Percentiles rank a stretch among this genome's conserved stretches.
These are phyloP conservation scores for Pseudomugil tenellus DNA, from an alignment of 2,797 vertebrate species.

Conservation along the genomic window DNA sequence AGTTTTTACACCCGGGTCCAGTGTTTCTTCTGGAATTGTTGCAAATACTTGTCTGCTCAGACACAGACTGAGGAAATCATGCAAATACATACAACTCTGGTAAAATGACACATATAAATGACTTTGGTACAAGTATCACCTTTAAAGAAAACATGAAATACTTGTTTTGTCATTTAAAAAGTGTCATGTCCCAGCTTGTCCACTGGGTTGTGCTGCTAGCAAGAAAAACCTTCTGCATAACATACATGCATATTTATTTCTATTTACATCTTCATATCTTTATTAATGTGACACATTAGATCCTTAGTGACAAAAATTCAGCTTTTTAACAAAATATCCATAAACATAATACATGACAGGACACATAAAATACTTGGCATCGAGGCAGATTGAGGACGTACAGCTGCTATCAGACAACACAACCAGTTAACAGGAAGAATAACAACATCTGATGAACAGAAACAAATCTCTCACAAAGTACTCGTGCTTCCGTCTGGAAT, in stretches of 20 bases:
- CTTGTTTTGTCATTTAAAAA: slow-evolving; percentile 65
- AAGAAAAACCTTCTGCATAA: slow-evolving; percentile 9
- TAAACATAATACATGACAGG: neutral
- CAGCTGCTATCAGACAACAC: too few species aligned
- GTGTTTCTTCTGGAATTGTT: too few species aligned
- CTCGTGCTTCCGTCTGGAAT: neutral
- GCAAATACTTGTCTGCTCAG: slow-evolving; percentile 9
- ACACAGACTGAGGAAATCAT: slow-evolving; percentile 9
- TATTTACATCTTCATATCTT: slow-evolving; percentile 40
- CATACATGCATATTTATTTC: slow-evolving; percentile 14
- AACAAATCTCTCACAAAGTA: too few species aligned
- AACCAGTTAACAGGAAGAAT: neutral
- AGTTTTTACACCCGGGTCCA: too few species aligned
- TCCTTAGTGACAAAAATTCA: slow-evolving; percentile 17
- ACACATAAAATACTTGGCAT: slow-evolving; percentile 38
- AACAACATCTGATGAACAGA: too few species aligned
- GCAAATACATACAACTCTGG: slow-evolving; percentile 21
- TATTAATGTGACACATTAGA: slow-evolving; percentile 36
- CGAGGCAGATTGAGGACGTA: slow-evolving; percentile 13
- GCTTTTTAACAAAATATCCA: slow-evolving; percentile 8
- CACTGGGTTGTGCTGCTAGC: slow-evolving; percentile 39
- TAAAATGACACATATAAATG: too few species aligned
- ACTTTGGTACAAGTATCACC: slow-evolving; percentile 30
- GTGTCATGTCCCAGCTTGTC: slow-evolving; percentile 44
- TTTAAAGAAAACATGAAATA: slow-evolving; percentile 24